Evolutionary conservation across 2,888 invertebrate species (phyloP).

Genomic region (Eulithis prunata): DNA sequence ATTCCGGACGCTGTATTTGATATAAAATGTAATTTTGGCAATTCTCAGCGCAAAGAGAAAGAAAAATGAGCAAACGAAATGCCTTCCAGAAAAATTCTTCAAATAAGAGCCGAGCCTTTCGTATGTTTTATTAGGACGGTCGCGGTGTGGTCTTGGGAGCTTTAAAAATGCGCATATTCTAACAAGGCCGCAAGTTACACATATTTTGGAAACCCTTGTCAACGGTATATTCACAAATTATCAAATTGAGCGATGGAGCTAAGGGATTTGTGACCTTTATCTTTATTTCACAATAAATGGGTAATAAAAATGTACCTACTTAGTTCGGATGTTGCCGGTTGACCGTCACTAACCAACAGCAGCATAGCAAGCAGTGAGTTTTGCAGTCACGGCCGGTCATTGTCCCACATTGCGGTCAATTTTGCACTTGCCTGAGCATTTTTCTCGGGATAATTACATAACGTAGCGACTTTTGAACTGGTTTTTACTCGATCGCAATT

Average conservation of each 20-base stretch:
- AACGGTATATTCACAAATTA: slow-evolving; percentile 50
- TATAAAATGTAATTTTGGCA: slow-evolving; percentile 31
- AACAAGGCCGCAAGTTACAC: slow-evolving; percentile 47
- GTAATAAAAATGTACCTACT: slow-evolving; percentile 1
- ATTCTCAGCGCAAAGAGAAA: slow-evolving; percentile 18
- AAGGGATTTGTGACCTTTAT: slow-evolving; percentile 7
- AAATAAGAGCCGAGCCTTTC: slow-evolving; percentile 33
- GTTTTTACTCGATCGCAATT: slow-evolving; percentile 37
- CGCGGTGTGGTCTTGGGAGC: slow-evolving; percentile 21
- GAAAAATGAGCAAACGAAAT: slow-evolving; percentile 29
- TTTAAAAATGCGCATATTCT: slow-evolving; percentile 45
- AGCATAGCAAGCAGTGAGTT: too few relatives aligned
- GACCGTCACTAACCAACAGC: slow-evolving; percentile 2
- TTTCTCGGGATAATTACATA: slow-evolving; percentile 49
- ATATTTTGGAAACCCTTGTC: slow-evolving; percentile 61
- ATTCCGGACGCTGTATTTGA: slow-evolving; percentile 22
- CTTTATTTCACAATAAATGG: slow-evolving; percentile 1
- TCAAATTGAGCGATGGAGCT: slow-evolving; percentile 14
- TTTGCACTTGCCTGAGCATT: slow-evolving; percentile 50
- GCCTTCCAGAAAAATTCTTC: slow-evolving; percentile 30
- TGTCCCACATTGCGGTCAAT: slow-evolving; percentile 62
- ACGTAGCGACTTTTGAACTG: slow-evolving; percentile 36
- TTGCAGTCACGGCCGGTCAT: slow-evolving; percentile 68
- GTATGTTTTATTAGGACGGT: slow-evolving; percentile 38
- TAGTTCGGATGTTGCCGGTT: background rate